Evolutionary conservation across 2,797 vertebrate species (phyloP), one percentile per base, ranked within the genome.

Genomic region (Oreochromis mossambicus): DNA sequence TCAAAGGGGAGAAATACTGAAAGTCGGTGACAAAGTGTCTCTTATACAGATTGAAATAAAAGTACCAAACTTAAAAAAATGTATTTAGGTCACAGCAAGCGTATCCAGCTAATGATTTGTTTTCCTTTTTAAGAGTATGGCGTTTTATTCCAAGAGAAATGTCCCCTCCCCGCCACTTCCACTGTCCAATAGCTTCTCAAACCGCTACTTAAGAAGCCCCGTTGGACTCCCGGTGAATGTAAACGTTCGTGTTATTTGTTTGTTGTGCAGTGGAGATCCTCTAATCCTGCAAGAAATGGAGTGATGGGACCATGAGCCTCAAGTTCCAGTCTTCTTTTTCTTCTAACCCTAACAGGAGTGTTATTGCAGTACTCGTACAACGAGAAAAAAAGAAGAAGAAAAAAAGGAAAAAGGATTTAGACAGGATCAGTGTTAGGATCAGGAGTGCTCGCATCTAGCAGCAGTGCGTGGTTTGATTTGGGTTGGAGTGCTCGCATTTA

Each of bases 401-500:
- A 26, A 19, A 34, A 34, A 34, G 56, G 36, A 38, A 63, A 50
- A 79, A 52, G 10, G 77, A 68, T 75, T 43, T 52, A 19, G 38
- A 56, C 77, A 86, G 17, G 58, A 36, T 87, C 79, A 3, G 3
- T 34, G n/a, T 76, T 17, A 12, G 48, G 36, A 63, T 79, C 70
- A 63, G 14, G 88, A 86, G 86, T 43, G 80, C 81, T 91, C 68
- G 81, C 26, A 17, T 90, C 19, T 79, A 73, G 83, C 68, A 73
- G 83, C 43, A 89, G 89, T 89, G 76, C 82, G 19, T 82, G 86
- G 15, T 82, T 79, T 58, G 78, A 73, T 81, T 78, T 4, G 41
- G 68, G 63, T 75, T 77, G 87, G 81, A 88, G 90, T 83, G 92
- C 83, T 91, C 95, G 96, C 90, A 95, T 96, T 85, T 83, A 66